Evolutionary conservation across 2,113 vertebrate genomes (phyloP), one percentile per base, ranked within the genome.

Genomic region (Phoxinus phoxinus): DNA sequence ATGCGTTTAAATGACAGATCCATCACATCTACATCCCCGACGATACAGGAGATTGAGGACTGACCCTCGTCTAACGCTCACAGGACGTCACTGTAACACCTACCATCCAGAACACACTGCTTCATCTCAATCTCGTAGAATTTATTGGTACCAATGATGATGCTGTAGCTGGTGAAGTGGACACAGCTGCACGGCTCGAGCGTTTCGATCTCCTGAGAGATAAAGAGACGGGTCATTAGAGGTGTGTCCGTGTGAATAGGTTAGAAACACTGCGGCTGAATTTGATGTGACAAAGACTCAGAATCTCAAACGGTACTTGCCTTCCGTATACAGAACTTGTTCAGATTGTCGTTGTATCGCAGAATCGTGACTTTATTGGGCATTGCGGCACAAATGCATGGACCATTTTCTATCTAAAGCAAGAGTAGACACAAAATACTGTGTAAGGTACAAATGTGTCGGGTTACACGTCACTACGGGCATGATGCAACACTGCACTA

Each of bases 81-180:
- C 46, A 23, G 44, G n/a, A 35, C 15, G 7, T 51, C 37, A 30
- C n/a, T 13, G 46, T 53, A 13, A 8, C 61, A 77, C 95, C 90
- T 91, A 99, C 98, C 98, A 73, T 99, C 98, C 0, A 99, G 94
- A 0, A 97, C 97, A 75, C 97, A 99, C 94, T 99, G 98, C 93
- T 99, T 99, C 98, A 99, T 98, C 93, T 99, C 98, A 9, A 99
- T 98, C 91, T 99, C 97, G 44, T 99, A 99, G 94, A 99, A 99
- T 90, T 98, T 99, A 92, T 99, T 99, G 91, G 98, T 99, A 90
- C 98, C 98, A 2, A 99, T 96, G 91, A 99, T 97, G 94, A 99
- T 96, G 91, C 98, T 99, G 94, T 99, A 99, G 89, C 93, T 96
- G 91, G 98, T 99, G 94, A 99, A 95, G 91, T 98, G 97, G 91